Evolutionary conservation across 2,797 vertebrate genomes (phyloP).

Genomic region (Catamblyrhynchus diadema): DNA sequence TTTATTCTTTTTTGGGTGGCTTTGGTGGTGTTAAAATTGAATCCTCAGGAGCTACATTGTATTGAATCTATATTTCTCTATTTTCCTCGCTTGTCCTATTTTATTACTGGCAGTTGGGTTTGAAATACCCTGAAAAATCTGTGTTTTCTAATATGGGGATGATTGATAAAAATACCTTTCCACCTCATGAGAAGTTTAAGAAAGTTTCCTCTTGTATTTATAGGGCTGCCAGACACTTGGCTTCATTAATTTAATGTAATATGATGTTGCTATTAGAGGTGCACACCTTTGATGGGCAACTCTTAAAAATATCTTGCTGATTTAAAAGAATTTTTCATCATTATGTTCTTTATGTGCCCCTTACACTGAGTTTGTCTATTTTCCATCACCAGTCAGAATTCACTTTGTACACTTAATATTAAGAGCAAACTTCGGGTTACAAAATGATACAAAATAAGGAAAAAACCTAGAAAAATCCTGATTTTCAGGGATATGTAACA

Average conservation of each 20-base stretch:
- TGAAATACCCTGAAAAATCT: neutral
- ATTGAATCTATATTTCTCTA: neutral
- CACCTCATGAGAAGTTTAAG: neutral
- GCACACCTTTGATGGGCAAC: neutral
- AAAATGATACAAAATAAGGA: neutral
- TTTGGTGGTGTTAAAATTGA: conserved; percentile 42
- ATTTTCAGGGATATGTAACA: neutral
- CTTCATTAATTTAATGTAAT: neutral
- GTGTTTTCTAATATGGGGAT: neutral
- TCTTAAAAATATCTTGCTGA: neutral
- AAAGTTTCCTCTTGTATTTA: neutral
- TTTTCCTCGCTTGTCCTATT: neutral
- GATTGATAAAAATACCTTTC: neutral
- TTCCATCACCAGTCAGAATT: neutral
- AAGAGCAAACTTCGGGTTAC: neutral
- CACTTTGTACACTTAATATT: rapidly evolving
- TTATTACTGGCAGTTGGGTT: neutral
- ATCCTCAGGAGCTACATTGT: conserved; percentile 5
- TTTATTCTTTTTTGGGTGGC: neutral
- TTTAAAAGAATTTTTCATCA: neutral
- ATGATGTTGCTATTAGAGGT: rapidly evolving
- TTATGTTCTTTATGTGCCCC: rapidly evolving
- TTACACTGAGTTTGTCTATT: neutral
- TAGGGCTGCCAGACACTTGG: neutral
- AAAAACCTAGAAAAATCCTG: rapidly evolving